phyloP scores from a whole-genome alignment of 2,797 vertebrate species.

The Morus bassanus region DNA sequence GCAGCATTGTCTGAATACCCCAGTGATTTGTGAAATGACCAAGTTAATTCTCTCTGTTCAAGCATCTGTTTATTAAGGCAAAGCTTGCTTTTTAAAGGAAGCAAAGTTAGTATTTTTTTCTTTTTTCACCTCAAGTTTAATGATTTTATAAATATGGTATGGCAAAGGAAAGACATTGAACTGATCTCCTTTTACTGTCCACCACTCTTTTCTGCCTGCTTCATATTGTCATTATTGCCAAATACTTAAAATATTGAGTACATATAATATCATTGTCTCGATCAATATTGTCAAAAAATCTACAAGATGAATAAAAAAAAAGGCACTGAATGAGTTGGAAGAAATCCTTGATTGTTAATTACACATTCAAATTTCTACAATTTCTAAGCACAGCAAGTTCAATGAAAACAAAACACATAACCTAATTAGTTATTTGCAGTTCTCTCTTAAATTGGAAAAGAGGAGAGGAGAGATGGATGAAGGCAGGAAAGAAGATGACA shows the following conservation, averaged over 20 bases:
- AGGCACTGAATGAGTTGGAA: background rate
- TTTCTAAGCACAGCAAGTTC: background rate
- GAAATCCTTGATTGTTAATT: background rate
- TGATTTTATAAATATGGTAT: background rate
- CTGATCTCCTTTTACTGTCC: background rate
- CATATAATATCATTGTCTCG: background rate
- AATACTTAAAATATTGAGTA: background rate
- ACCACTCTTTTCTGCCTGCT: background rate
- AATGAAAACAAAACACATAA: background rate
- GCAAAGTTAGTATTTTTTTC: background rate
- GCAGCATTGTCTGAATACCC: background rate
- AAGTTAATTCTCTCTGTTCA: background rate
- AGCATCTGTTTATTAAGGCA: background rate
- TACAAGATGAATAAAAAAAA: background rate
- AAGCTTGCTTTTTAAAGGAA: background rate
- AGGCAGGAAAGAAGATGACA: rapidly evolving
- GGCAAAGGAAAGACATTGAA: background rate
- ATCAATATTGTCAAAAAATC: background rate
- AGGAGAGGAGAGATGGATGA: background rate
- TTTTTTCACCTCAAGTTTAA: rapidly evolving
- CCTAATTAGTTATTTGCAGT: rapidly evolving
- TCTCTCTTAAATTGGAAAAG: background rate
- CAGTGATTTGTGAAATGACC: background rate
- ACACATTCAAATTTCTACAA: background rate
- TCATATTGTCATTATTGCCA: background rate